These are phyloP conservation scores for Gallinago paraguaiae DNA, from an alignment of 2,113 vertebrate genomes.

Conservation along the genomic window DNA sequence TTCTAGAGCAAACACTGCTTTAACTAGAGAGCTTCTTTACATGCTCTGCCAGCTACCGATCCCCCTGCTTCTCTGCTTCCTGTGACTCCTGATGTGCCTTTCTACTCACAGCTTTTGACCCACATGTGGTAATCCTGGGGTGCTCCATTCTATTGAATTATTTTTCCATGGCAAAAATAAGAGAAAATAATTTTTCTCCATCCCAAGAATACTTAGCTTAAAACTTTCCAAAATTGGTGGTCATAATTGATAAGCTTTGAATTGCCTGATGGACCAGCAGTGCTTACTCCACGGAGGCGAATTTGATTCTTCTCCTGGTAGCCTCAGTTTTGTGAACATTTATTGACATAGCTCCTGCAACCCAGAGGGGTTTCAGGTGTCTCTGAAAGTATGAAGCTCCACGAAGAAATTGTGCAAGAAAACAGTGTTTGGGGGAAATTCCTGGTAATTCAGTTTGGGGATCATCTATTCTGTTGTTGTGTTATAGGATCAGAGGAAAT, in stretches of 20 bases:
- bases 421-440: background rate
- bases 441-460: background rate
- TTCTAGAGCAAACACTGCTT: background rate
- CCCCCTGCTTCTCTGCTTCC: background rate
- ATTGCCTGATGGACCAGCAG: fast-evolving
- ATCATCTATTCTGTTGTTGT: background rate
- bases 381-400: no score
- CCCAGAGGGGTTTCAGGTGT: background rate
- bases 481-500: background rate
- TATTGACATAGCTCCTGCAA: background rate
- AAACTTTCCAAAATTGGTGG: background rate
- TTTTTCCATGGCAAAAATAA: background rate
- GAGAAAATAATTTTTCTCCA: background rate
- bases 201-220: background rate
- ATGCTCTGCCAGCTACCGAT: fast-evolving
- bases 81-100: background rate
- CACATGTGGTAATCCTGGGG: no score
- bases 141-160: background rate
- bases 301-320: background rate
- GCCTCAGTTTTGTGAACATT: background rate
- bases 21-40: background rate
- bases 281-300: fast-evolving
- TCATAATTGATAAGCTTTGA: fast-evolving
- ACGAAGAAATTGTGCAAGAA: background rate
- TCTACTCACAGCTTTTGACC: background rate